Evolutionary conservation across 2,113 vertebrate genomes (phyloP), one percentile per base, ranked within the genome.

Genomic region (Rhea pennata): DNA sequence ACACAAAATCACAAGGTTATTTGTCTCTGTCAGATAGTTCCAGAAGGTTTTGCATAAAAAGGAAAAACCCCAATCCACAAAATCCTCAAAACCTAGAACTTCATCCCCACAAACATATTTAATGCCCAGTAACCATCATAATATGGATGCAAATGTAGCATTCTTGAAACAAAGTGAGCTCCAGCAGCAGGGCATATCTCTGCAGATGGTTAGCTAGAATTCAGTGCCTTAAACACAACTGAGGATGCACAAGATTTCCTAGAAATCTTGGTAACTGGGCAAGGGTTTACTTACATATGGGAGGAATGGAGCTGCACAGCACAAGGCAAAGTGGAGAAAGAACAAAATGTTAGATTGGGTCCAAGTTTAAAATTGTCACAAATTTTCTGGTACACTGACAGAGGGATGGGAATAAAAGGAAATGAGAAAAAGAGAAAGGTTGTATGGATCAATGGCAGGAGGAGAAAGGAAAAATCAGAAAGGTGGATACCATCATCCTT

Each of bases 81-180:
- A 29, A 6, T 27, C 36, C 33, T 6, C 16, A 10, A 26, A 5
- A 1, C 6, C 62, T n/a, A 23, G 21, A 6, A 12, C 40, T 31
- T n/a, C 27, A 58, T 33, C 27, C 26, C 56, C 56, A 4, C 1
- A 3, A 62, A 2, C 0, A 3, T 23, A 2, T 31, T 4, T n/a
- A 67, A 6, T 2, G 6, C 16, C 12, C 11, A 0, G 36, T 4
- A n/a, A 24, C 62, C 9, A 2, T 2, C 36, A 19, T 26, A 8
- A 0, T 4, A 31, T 0, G 5, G 22, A 36, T 2, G 22, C 1
- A 0, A 22, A 16, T 3, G 5, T 2, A 2, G 29, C 2, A 1
- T 14, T 29, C n/a, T 59, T 5, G 8, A 50, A 36, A 50, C 24
- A 21, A 33, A 1, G 1, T 0, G 10, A 40, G 33, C 9, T 58